phyloP scores from a whole-genome alignment of 2,113 vertebrate genomes.

The Megalops atlanticus region DNA sequence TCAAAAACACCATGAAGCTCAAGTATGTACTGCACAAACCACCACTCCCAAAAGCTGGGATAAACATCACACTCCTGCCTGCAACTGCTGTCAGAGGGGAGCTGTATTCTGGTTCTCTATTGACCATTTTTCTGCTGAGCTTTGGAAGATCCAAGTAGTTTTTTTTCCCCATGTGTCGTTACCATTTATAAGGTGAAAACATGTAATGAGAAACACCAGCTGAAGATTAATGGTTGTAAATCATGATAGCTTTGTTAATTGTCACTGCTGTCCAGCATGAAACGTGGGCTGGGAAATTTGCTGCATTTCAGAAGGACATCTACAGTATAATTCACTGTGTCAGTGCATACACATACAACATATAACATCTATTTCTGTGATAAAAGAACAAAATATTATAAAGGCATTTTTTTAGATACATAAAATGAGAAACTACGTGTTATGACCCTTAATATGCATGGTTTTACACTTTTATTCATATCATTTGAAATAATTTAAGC shows the following conservation, averaged over 20 bases:
- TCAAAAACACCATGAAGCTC: no score
- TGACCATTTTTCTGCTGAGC: no score
- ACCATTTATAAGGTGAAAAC: background rate
- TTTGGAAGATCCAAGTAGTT: no score
- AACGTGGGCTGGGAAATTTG: background rate
- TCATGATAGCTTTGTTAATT: background rate
- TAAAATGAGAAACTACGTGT: background rate
- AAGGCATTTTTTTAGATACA: background rate
- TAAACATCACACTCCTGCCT: no score
- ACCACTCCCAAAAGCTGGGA: no score
- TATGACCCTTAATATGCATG: background rate
- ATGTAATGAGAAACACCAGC: background rate
- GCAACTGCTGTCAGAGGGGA: no score
- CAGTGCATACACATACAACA: background rate
- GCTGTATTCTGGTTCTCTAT: no score
- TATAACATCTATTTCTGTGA: background rate
- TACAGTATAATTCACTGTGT: background rate
- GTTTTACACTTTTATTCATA: conserved; percentile 25
- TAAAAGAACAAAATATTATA: background rate
- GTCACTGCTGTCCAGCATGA: background rate
- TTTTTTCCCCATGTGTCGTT: background rate
- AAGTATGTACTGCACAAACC: no score
- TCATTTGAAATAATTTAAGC: conserved; percentile 22
- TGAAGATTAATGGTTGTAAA: background rate
- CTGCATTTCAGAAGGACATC: background rate